Base-by-base conservation (phyloP, 2,888 invertebrate genomes). In the Trachelus tabidus region DNA sequence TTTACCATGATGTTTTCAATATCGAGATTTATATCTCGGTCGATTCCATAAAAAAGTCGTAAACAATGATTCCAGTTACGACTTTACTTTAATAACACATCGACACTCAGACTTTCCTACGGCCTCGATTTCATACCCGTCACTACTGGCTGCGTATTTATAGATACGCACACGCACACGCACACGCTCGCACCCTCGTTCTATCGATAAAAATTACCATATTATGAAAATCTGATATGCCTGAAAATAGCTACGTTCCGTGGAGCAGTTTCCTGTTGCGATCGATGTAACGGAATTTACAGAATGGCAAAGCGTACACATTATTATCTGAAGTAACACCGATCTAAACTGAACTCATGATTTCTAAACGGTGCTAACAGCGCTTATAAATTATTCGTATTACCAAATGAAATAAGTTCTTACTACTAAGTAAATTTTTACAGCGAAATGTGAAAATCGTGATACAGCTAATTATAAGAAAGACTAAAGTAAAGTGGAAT, bases 131-230 rank as follows among this genome's bases (percentile, higher is more conserved):
- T 23, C 23, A 23, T 56, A 56, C 56, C 6, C 23, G 56, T 23
- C 1, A 2, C 56, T 56, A 56, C 56, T 56, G 56, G 56, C 4
- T 56, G 23, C 2, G 56, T 56, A 56, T 23, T 23, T 56, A 56
- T 23, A 40, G 40, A 15, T 23, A 56, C 23, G 56, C 23, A 56
- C 23, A 56, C 56, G 56, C 23, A 23, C 23, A 56, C 56, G 56
- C 56, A 56, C 23, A 56, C 56, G 23, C 23, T 23, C 9, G 56
- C 56, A 23, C 56, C 56, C 56, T 56, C 56, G 56, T 34, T 1
- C 30, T 81, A 82, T 83, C 79, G 84, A 82, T 84, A 85, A 86
- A 85, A 86, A 86, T 86, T 86, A 85, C 81, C 85, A 86, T 86
- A 86, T 86, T 83, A 85, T 86, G 85, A 82, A 86, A 85, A 86